Conservation (phyloP, 2,113 vertebrate genomes). For the Puffinus mauretanicus region DNA sequence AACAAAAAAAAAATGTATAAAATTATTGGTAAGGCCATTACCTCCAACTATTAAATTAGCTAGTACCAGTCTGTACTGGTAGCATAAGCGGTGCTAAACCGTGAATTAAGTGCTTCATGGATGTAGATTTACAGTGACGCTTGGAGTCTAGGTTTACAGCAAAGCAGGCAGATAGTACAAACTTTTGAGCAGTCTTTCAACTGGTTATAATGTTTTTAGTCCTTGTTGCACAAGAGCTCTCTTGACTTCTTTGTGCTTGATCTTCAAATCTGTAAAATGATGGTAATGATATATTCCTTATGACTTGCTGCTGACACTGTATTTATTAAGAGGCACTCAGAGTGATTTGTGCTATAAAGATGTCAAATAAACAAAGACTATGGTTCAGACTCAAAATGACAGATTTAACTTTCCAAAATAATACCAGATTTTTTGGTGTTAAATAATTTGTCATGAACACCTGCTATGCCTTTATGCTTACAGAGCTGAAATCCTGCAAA, state of each 20-base stretch:
- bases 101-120: background rate
- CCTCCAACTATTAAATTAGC: background rate
- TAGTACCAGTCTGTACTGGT: background rate
- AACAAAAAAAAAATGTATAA: rapidly evolving
- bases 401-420: background rate
- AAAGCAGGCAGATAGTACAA: background rate
- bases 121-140: background rate
- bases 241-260: background rate
- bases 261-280: background rate
- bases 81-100: background rate
- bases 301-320: background rate
- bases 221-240: background rate
- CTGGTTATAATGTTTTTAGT: background rate
- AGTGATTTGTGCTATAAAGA: background rate
- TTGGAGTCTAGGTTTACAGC: background rate
- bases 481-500: background rate
- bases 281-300: background rate
- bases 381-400: background rate
- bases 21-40: background rate
- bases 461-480: background rate
- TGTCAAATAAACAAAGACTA: background rate
- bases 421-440: background rate
- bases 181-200: background rate
- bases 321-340: background rate
- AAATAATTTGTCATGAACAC: background rate